phyloP scores from a whole-genome alignment of 2,888 invertebrate species.

The Lithophane semibrunnea region DNA sequence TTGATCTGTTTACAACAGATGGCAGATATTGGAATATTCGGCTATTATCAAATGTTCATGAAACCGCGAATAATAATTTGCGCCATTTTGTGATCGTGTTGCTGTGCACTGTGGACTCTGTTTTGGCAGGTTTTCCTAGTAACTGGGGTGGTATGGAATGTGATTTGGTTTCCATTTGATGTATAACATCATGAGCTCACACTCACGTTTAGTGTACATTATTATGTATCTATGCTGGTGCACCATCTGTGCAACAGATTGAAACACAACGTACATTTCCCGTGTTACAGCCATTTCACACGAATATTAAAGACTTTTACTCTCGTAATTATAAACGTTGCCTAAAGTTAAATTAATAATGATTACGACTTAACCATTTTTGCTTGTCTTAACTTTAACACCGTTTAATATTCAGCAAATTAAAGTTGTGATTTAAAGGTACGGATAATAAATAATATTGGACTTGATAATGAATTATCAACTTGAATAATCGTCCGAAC shows the following conservation, averaged over 20 bases:
- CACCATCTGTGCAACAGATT: not conserved
- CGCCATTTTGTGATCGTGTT: not conserved
- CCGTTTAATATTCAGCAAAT: not conserved
- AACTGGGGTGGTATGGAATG: not conserved
- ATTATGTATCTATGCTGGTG: not conserved
- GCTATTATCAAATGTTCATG: not conserved
- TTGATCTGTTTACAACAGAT: slow-evolving; percentile 24
- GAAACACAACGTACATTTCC: not conserved
- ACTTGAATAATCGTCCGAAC: too few species aligned
- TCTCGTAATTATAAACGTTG: not conserved
- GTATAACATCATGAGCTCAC: not conserved
- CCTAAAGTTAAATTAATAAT: not conserved
- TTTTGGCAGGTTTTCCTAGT: not conserved
- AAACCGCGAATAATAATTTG: not conserved
- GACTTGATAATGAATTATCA: not conserved
- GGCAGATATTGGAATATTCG: slow-evolving; percentile 1
- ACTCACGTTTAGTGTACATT: not conserved
- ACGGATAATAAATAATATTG: not conserved
- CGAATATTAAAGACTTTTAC: not conserved
- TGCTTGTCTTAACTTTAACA: not conserved
- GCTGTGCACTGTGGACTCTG: not conserved
- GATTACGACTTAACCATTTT: not conserved
- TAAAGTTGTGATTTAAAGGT: not conserved
- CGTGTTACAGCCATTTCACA: not conserved
- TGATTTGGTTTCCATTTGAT: not conserved